Conservation (phyloP, 1,140 invertebrate species). For the Diprion similis region DNA sequence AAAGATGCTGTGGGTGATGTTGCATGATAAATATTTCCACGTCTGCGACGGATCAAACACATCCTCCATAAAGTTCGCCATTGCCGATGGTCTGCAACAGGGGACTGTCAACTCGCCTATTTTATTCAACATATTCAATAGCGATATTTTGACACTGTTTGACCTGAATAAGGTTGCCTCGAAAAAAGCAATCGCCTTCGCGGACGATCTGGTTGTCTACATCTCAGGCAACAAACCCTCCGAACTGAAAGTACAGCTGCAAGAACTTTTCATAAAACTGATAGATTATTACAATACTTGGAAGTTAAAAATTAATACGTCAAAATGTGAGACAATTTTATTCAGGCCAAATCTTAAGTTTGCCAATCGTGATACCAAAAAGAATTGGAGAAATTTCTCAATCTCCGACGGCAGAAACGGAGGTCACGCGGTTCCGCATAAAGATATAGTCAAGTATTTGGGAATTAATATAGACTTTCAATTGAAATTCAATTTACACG, state of each 20-base stretch:
- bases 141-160: slow-evolving; percentile 18
- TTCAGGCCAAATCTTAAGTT: slow-evolving; percentile 21
- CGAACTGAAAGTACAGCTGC: neutral
- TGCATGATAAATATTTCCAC: neutral
- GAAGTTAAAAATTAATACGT: slow-evolving; percentile 18
- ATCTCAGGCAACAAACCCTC: slow-evolving; percentile 13
- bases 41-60: neutral
- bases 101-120: slow-evolving; percentile 17
- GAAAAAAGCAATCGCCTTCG: slow-evolving; percentile 21
- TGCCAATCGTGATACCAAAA: neutral
- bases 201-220: slow-evolving; percentile 31
- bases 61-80: neutral
- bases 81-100: neutral
- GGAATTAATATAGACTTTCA: no score
- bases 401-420: slow-evolving; percentile 16
- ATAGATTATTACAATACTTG: slow-evolving; percentile 17
- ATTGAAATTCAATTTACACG: no score
- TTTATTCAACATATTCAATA: slow-evolving; percentile 27
- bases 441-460: neutral
- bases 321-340: slow-evolving; percentile 25
- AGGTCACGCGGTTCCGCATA: slow-evolving; percentile 19
- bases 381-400: slow-evolving; percentile 25
- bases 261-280: slow-evolving; percentile 15
- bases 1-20: neutral
- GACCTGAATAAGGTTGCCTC: slow-evolving; percentile 3